phyloP scores from a whole-genome alignment of 2,888 invertebrate species.

The Drosophila prostipennis region DNA sequence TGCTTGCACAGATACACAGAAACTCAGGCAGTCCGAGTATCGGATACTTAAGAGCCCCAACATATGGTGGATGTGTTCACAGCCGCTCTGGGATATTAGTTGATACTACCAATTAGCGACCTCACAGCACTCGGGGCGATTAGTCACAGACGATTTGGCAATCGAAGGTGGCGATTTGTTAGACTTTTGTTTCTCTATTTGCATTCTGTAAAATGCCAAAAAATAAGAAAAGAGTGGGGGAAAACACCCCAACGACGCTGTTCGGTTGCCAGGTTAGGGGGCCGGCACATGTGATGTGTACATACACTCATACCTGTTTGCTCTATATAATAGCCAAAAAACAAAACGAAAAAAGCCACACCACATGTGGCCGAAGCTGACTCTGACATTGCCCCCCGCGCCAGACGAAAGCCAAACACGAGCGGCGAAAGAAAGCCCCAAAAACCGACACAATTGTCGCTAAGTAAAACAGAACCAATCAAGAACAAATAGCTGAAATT shows the following conservation, averaged over 20 bases:
- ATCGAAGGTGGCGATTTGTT: constrained; percentile 54
- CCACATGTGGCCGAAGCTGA: constrained; percentile 31
- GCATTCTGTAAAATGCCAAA: constrained; percentile 33
- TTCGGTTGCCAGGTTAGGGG: constrained; percentile 29
- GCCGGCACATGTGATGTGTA: constrained; percentile 17
- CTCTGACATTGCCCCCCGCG: constrained; percentile 17
- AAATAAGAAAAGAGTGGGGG: not conserved
- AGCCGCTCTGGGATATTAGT: constrained; percentile 29
- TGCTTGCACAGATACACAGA: constrained; percentile 6
- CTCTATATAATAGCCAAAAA: constrained; percentile 34
- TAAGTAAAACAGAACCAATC: constrained; percentile 12
- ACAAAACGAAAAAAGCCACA: constrained; percentile 20
- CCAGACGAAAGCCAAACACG: constrained; percentile 27
- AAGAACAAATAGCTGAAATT: constrained; percentile 29
- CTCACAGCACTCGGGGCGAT: constrained; percentile 52
- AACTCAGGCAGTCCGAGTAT: not conserved
- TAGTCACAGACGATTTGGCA: constrained; percentile 62
- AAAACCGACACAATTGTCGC: constrained; percentile 10
- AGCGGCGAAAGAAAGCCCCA: constrained; percentile 6
- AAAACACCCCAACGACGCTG: constrained; percentile 1
- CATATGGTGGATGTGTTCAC: constrained; percentile 26
- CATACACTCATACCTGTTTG: constrained; percentile 19
- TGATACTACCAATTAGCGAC: constrained; percentile 64
- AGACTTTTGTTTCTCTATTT: constrained; percentile 40
- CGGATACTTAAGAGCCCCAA: constrained; percentile 11